These are phyloP conservation scores for Orientallactaga bullata DNA, from an alignment of 2,113 vertebrate genomes.

Conservation along the genomic window DNA sequence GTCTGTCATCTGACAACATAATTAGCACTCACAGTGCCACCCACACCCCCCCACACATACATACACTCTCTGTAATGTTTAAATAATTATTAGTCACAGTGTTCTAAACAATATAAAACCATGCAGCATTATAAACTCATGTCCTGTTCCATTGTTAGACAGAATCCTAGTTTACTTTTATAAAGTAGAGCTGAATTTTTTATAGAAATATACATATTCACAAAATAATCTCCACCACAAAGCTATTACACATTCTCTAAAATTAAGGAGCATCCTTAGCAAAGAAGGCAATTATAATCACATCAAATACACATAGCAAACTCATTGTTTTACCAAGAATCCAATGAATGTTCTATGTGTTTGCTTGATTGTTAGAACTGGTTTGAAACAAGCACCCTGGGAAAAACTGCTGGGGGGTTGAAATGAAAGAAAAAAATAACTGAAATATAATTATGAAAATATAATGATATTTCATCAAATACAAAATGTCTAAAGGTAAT, in stretches of 20 bases:
- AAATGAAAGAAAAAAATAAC: background rate
- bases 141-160: slow-evolving; percentile 52
- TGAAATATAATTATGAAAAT: slow-evolving; percentile 25
- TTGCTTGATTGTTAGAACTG: slow-evolving; percentile 55
- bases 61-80: slow-evolving; percentile 47
- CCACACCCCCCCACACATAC: background rate
- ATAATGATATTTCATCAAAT: background rate
- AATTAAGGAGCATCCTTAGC: slow-evolving; percentile 64
- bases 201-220: slow-evolving; percentile 71
- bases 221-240: slow-evolving; percentile 64
- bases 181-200: slow-evolving; percentile 65
- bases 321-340: slow-evolving; percentile 53
- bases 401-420: slow-evolving; percentile 17
- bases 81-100: slow-evolving; percentile 69
- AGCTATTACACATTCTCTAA: slow-evolving; percentile 66
- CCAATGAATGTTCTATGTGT: slow-evolving; percentile 21
- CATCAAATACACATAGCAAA: slow-evolving; percentile 67
- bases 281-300: slow-evolving; percentile 71
- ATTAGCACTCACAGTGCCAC: slow-evolving; percentile 66
- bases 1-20: slow-evolving; percentile 67
- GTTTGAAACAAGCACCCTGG: slow-evolving; percentile 51
- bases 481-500: background rate
- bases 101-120: slow-evolving; percentile 63
- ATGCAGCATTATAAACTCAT: slow-evolving; percentile 68
- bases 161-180: slow-evolving; percentile 52